Base-by-base conservation (phyloP, 2,797 vertebrate genomes). In the Gambusia yucatana region DNA sequence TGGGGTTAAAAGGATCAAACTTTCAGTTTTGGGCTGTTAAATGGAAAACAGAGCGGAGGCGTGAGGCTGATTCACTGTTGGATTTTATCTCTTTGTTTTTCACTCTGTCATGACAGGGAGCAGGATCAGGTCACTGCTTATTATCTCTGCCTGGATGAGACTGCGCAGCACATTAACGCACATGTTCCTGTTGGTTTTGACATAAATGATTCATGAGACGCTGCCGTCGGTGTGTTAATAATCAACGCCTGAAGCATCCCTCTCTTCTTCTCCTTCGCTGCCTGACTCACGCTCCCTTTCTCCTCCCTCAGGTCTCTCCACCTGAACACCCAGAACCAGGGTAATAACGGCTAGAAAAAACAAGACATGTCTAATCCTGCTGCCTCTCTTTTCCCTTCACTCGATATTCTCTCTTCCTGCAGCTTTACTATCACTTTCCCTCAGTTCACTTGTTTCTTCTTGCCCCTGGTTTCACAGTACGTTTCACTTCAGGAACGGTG, bases 321-420 rank as follows among this genome's bases (percentile, higher is more conserved):
- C 73, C 86, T 86, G 81, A 82, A 65, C 76, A 44, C 76, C 70
- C 79, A 63, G 41, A 82, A 69, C 78, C 75, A 14, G 69, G 30
- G 41, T 71, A 74, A 76, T 71, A 80, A 79, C 84, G 76, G 79
- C 72, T 78, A 84, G 86, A 86, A n/a, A 86, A 86, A 91, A 86
- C 87, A 92, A 78, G 82, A 91, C 91, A 84, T 79, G 90, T 92
- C 90, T 65, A 13, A 84, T 92, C 90, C 90, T 93, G 91, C 90
- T 84, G 81, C 63, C 28, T 48, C 67, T 25, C 52, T 76, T 78
- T 76, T 74, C 75, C 69, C 76, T 76, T 80, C 74, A 41, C 52
- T 25, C 79, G 39, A 57, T 44, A 50, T 25, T 33, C 73, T 57
- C 59, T 79, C 74, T 50, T 79, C 83, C 82, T 78, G n/a, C 63